Evolutionary conservation across 2,113 vertebrate species (phyloP).

Genomic region (Percina caprodes): DNA sequence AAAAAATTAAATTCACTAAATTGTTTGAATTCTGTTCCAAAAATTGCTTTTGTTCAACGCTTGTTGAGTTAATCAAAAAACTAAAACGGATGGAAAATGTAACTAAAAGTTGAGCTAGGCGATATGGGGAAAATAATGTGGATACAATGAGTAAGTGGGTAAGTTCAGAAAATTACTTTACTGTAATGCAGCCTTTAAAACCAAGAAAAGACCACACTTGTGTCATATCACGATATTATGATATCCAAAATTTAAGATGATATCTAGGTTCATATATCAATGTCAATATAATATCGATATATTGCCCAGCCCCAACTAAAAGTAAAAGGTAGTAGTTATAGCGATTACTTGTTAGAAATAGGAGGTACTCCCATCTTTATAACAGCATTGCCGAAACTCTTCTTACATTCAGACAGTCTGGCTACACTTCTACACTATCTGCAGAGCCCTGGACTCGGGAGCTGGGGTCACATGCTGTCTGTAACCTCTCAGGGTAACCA

Average conservation of each 20-base stretch:
- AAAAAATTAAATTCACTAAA: too few species aligned
- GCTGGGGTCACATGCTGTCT: not conserved
- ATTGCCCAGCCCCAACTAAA: not conserved
- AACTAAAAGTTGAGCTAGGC: too few species aligned
- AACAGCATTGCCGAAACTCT: not conserved
- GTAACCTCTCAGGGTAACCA: slow-evolving; percentile 1
- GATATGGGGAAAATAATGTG: too few species aligned
- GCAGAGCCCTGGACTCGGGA: slow-evolving; percentile 7
- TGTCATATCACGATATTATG: too few species aligned
- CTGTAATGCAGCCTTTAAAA: too few species aligned
- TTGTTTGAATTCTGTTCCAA: not conserved
- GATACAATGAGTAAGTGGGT: too few species aligned
- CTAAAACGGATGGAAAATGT: not conserved
- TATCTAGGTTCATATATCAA: too few species aligned
- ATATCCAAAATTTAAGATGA: too few species aligned
- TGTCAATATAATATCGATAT: too few species aligned
- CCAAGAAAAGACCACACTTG: too few species aligned
- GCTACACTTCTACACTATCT: slow-evolving; percentile 2
- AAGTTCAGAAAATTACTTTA: too few species aligned
- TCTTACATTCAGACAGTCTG: slow-evolving; percentile 4
- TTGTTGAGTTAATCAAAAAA: not conserved
- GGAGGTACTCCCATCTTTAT: not conserved
- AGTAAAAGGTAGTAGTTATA: not conserved
- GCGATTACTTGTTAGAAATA: not conserved
- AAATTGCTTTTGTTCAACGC: not conserved